Conservation (phyloP, 2,113 vertebrate genomes). For the Abramis brama region DNA sequence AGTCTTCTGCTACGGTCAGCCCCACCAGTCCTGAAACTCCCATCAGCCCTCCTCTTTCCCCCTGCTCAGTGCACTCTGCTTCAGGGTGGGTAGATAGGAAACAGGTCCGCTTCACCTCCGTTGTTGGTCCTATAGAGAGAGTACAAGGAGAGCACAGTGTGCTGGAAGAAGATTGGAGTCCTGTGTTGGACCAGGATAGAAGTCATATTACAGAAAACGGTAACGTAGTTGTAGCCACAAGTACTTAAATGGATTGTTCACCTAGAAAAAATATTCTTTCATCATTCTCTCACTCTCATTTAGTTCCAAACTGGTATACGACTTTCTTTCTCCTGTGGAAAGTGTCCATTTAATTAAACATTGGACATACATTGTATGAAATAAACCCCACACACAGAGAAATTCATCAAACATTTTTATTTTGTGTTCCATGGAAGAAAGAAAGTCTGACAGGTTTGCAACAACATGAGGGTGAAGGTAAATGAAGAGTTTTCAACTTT, state of each 20-base stretch:
- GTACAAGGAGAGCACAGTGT: constrained; percentile 75
- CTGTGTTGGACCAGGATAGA: constrained; percentile 10
- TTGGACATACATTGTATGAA: neutral
- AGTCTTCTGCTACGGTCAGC: constrained; percentile 58
- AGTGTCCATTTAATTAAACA: neutral
- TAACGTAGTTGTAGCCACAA: neutral
- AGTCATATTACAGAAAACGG: neutral
- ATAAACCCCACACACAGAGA: neutral
- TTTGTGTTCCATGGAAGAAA: neutral
- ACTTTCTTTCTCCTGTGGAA: neutral
- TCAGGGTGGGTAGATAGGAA: constrained; percentile 77
- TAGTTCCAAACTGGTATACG: neutral
- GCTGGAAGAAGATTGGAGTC: constrained; percentile 66
- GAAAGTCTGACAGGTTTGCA: neutral
- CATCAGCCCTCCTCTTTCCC: constrained; percentile 71
- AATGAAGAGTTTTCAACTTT: neutral
- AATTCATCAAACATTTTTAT: neutral
- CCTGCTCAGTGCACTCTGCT: constrained; percentile 21
- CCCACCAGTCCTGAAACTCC: constrained; percentile 62
- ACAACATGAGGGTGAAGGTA: neutral
- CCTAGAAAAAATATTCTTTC: neutral
- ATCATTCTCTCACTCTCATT: neutral
- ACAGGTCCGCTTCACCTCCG: constrained; percentile 82
- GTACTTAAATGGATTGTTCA: neutral
- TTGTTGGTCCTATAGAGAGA: constrained; percentile 51